Conservation (phyloP, 2,888 invertebrate species). For the Drosophila mayaguana region DNA sequence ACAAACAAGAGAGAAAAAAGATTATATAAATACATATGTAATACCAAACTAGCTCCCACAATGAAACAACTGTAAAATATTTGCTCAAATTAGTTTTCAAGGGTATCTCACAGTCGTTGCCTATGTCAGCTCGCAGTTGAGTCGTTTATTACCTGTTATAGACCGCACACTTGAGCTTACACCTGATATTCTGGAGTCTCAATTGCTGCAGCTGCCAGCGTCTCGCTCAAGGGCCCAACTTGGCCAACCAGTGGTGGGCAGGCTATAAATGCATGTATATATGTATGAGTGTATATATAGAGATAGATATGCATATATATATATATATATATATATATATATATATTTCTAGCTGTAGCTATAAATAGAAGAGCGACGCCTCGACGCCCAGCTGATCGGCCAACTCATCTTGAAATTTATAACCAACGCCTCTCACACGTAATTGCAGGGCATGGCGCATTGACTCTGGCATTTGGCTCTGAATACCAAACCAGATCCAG, state of each 20-base stretch:
- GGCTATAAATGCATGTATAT: not conserved
- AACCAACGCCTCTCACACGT: slow-evolving; percentile 36
- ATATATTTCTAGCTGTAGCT: slow-evolving; percentile 25
- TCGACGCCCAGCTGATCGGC: slow-evolving; percentile 32
- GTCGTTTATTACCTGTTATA: slow-evolving; percentile 20
- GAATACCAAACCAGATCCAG: slow-evolving; percentile 7
- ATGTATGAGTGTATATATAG: not conserved
- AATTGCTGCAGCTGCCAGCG: slow-evolving; percentile 6
- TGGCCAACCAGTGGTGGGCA: slow-evolving; percentile 31
- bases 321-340: not conserved
- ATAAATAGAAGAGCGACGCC: slow-evolving; percentile 49
- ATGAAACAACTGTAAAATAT: not conserved
- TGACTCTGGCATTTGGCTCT: slow-evolving; percentile 42
- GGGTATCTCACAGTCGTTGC: slow-evolving; percentile 11
- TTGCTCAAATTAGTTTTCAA: not conserved
- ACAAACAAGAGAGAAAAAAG: not conserved
- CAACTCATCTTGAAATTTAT: slow-evolving; percentile 39
- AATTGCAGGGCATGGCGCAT: slow-evolving; percentile 63
- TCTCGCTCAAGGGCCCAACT: slow-evolving; percentile 36
- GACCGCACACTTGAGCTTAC: slow-evolving; percentile 43
- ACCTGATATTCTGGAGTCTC: slow-evolving; percentile 39
- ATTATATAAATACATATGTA: not conserved
- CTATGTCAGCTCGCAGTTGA: slow-evolving; percentile 23
- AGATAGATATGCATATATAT: not conserved
- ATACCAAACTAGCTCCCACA: too few species aligned